A percentile compares a stretch with the other conserved stretches of the same genome.
Evolutionary conservation across 2,113 vertebrate species (phyloP).

Genomic region (Anser cygnoides): DNA sequence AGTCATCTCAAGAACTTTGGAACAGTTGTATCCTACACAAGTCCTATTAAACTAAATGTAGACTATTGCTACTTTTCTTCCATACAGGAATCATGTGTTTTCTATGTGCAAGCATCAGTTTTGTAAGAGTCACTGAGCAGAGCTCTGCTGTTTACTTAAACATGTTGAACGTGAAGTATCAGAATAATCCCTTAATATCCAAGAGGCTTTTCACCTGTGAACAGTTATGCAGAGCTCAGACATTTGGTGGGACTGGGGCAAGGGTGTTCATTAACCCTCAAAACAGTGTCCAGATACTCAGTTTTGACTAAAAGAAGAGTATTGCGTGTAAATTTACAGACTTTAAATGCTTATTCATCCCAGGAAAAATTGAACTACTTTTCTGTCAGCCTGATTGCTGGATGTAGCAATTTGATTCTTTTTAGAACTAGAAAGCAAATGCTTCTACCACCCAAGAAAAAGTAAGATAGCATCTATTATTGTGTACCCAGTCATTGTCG

Average conservation of each 20-base stretch:
- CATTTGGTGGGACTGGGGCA: neutral
- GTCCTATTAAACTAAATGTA: neutral
- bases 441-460: neutral
- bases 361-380: neutral
- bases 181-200: neutral
- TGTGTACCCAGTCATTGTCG: accelerated
- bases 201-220: neutral
- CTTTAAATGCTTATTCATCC: neutral
- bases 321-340: neutral
- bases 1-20: neutral
- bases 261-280: neutral
- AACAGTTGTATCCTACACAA: neutral
- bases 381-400: neutral
- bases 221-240: neutral
- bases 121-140: neutral
- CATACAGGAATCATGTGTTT: neutral
- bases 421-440: neutral
- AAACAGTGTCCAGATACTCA: neutral
- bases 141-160: neutral
- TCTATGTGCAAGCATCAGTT: neutral
- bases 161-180: neutral
- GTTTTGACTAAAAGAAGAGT: neutral
- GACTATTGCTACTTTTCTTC: neutral
- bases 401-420: neutral
- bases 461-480: neutral